Percentiles rank a stretch among this genome's conserved stretches.
phyloP scores from a whole-genome alignment of 2,888 invertebrate genomes.

The Watsonalla binaria region DNA sequence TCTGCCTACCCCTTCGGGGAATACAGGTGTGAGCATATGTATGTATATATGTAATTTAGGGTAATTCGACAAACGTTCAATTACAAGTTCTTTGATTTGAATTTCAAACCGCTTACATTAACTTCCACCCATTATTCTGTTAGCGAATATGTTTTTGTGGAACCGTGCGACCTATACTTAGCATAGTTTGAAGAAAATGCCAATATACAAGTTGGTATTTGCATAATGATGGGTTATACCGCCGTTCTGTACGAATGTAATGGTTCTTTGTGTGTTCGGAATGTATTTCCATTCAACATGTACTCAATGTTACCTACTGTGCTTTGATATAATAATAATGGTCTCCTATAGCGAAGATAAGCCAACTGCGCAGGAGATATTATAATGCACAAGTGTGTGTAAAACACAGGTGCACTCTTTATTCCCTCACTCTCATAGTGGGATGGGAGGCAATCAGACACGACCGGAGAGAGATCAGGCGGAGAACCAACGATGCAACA shows the following conservation, averaged over 20 bases:
- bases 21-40: no score
- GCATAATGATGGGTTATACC: constrained; percentile 1
- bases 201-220: not conserved
- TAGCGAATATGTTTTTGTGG: constrained; percentile 1
- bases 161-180: not conserved
- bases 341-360: no score
- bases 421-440: no score
- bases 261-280: not conserved
- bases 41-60: no score
- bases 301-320: not conserved
- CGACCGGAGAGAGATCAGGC: no score
- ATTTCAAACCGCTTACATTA: not conserved
- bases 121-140: not conserved
- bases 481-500: no score
- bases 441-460: no score
- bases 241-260: not conserved
- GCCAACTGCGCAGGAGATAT: no score
- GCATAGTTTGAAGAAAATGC: not conserved
- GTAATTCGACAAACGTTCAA: not conserved
- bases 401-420: no score
- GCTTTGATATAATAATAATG: no score
- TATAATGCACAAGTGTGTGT: no score
- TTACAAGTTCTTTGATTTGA: not conserved
- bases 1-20: no score
- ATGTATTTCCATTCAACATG: not conserved